Evolutionary conservation across 2,888 invertebrate genomes (phyloP).

Genomic region (Tupiocoris notatus): DNA sequence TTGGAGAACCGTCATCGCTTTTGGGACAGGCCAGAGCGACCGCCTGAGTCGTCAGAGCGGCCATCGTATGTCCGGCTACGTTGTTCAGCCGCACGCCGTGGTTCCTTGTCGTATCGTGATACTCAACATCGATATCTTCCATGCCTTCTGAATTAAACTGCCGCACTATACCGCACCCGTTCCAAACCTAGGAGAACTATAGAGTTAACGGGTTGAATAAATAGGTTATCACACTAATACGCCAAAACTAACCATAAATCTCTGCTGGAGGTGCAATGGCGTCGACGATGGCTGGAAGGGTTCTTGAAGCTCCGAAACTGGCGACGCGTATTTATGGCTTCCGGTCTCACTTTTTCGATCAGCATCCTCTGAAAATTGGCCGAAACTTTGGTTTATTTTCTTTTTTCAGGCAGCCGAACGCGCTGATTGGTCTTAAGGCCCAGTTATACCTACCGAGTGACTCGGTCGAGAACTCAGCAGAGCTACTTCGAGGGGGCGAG

Average conservation of each 20-base stretch:
- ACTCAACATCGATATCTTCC: conserved; percentile 89
- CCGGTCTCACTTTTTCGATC: conserved; percentile 49
- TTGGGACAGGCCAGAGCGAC: conserved; percentile 69
- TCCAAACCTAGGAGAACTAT: conserved; percentile 68
- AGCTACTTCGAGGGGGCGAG: too few relatives aligned
- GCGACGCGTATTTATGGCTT: conserved; percentile 31
- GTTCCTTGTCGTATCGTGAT: conserved; percentile 87
- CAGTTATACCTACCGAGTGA: too few relatives aligned
- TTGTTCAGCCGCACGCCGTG: conserved; percentile 88
- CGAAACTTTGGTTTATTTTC: too few relatives aligned
- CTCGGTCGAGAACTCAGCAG: too few relatives aligned
- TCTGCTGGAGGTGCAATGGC: conserved; percentile 75
- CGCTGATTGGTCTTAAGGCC: not conserved
- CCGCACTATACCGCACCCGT: conserved; percentile 85
- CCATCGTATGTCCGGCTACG: conserved; percentile 80
- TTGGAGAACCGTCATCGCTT: conserved; percentile 60
- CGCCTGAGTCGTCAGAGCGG: conserved; percentile 76
- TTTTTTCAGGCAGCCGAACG: too few relatives aligned
- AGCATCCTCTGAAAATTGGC: conserved; percentile 46
- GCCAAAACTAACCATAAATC: conserved; percentile 63
- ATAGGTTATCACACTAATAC: not conserved
- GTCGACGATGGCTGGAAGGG: conserved; percentile 90
- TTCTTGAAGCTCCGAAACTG: conserved; percentile 59
- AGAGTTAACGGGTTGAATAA: not conserved
- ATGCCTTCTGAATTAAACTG: conserved; percentile 69